Evolutionary conservation across 2,888 invertebrate species (phyloP), one percentile per base, ranked within the genome.

Genomic region (Caenorhabditis auriculariae): DNA sequence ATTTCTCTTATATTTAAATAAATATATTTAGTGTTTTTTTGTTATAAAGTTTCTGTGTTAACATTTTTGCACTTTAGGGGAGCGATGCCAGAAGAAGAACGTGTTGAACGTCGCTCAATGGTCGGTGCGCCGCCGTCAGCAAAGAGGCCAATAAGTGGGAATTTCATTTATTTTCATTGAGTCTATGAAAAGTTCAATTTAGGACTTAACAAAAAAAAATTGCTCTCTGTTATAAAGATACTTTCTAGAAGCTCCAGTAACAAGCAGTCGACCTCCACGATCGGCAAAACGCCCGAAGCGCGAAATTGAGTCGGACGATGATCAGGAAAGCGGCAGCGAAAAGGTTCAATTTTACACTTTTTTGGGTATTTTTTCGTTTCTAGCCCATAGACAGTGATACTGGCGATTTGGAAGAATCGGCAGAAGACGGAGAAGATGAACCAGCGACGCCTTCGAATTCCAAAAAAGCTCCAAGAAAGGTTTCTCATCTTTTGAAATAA

Each of bases 111-210:
- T 32, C 49, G 52, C 26, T 69, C 69, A 5, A 58, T 69, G 66
- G 66, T 66, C 26, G 65, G 69, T 3, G 60, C 54, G n/a, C 60
- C 69, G 12, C 66, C 69, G n/a, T 45, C 60, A 4, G 42, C 53
- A 2, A 55, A n/a, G n/a, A n/a, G n/a, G n/a, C n/a, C n/a, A n/a
- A n/a, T 54, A 38, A 46, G 58, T 39, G 54, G 44, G 27, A 49
- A 54, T 58, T 27, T 44, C 45, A 50, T 19, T 37, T 2, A 19
- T 39, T 35, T 26, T 45, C 39, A 23, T 37, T 38, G 15, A 2
- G 12, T 23, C 17, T 23, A 47, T 29, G 24, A 24, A 4, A 27
- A 45, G 0, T 4, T 9, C 17, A 3, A 15, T 28, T 15, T 45
- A 4, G 26, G 19, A 26, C 24, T 27, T 12, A 1, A 26, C 3